phyloP scores from a whole-genome alignment of 2,888 invertebrate species.

The Lamellibrachia columna region DNA sequence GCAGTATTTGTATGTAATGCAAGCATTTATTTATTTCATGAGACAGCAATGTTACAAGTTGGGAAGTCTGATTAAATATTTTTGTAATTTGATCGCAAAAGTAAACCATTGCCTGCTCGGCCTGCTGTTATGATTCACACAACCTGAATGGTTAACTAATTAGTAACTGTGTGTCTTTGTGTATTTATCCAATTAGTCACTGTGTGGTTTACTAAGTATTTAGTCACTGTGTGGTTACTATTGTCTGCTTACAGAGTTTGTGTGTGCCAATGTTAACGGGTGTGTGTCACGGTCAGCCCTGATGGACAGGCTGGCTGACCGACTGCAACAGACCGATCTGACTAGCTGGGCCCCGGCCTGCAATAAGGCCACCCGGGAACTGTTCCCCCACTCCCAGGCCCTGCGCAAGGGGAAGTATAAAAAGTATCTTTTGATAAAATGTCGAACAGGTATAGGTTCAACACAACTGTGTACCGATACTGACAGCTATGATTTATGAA shows the following conservation, averaged over 20 bases:
- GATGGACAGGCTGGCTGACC: conserved; percentile 47
- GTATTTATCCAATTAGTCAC: no score
- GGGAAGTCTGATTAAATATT: no score
- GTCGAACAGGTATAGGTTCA: background rate
- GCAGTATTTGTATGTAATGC: no score
- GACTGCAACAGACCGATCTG: conserved; percentile 44
- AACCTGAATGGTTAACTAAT: no score
- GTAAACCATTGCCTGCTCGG: no score
- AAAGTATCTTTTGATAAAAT: conserved; percentile 47
- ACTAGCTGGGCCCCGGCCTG: conserved; percentile 55
- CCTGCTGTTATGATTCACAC: no score
- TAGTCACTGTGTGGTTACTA: background rate
- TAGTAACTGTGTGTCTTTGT: no score
- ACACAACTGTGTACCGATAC: background rate
- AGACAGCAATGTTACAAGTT: no score
- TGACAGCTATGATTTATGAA: background rate
- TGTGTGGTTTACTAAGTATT: no score
- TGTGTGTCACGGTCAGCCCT: conserved; percentile 51
- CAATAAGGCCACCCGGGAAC: conserved; percentile 54
- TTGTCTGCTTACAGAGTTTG: conserved; percentile 37
- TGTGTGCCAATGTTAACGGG: conserved; percentile 38
- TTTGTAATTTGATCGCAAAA: no score
- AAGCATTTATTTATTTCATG: no score
- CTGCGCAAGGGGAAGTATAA: conserved; percentile 58
- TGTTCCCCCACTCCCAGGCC: conserved; percentile 50